Base-by-base conservation (phyloP, 2,888 invertebrate genomes). In the Serripes groenlandicus region DNA sequence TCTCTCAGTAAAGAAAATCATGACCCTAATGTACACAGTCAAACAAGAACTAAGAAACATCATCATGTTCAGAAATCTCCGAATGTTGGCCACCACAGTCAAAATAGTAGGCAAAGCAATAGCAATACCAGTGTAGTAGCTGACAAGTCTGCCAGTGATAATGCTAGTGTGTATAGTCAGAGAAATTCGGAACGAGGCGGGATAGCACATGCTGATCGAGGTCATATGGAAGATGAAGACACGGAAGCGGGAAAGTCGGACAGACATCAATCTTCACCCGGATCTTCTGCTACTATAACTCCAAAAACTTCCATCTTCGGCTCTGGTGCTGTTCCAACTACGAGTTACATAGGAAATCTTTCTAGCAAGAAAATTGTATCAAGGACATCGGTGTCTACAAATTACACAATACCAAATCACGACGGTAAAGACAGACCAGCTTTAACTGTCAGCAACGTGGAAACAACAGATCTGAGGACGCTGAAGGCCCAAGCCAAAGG, bases 381-480 rank as follows among this genome's bases (percentile, higher is more conserved):
- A 58, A 86, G 86, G 77, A 91, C 92, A 9, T 92, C 92, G 42
- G 92, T 91, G 52, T 91, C 92, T 5, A 86, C 79, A 72, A 92
- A 91, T 81, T 91, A 92, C 73, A 76, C 88, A 7, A 90, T 92
- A 52, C 91, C 92, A 52, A 52, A 78, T 32, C 15, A 78, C 1
- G 86, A 86, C 37, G 82, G 81, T 52, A 81, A 75, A 62, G 84
- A 84, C 42, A 76, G 78, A 23, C 90, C 89, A 11, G 78, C 87
- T 7, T 69, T 91, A 28, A 84, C 89, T 35, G 91, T 91, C 18
- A 91, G 88, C 85, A 92, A 91, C 68, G 91, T 92, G 32, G 92
- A 92, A 80, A 90, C 90, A 18, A 89, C 91, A 23, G 92, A 92
- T 73, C 87, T 92, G 66, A 88, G 88, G 85, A 88, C 90, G 21